These are phyloP conservation scores for Orientallactaga sibirica DNA, from an alignment of 2,797 vertebrate species.

Conservation along the genomic window DNA sequence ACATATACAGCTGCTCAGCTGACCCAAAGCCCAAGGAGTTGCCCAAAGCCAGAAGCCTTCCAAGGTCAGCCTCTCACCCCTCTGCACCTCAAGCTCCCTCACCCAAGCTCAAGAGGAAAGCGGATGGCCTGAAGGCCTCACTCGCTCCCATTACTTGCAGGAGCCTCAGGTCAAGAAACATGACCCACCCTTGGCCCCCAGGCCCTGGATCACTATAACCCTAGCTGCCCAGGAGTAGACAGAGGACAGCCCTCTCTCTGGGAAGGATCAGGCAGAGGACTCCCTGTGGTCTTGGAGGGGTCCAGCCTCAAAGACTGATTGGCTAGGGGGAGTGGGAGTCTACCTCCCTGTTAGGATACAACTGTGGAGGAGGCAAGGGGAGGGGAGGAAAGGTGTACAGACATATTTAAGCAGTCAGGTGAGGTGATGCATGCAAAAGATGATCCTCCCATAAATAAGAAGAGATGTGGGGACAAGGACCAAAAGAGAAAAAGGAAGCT, in stretches of 20 bases:
- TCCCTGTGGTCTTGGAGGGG: background rate
- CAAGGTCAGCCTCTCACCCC: fast-evolving
- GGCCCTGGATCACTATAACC: background rate
- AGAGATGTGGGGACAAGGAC: background rate
- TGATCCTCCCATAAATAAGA: background rate
- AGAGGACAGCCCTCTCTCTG: background rate
- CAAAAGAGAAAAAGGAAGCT: background rate
- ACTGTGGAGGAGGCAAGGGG: background rate
- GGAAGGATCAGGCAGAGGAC: background rate
- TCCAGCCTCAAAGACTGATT: background rate
- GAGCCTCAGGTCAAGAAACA: background rate
- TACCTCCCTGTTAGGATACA: background rate
- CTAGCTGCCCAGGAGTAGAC: background rate
- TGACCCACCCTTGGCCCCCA: background rate
- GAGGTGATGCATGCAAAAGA: background rate
- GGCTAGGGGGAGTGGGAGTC: background rate
- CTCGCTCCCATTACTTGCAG: background rate
- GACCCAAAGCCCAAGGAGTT: background rate
- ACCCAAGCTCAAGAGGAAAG: background rate
- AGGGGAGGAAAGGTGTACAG: background rate
- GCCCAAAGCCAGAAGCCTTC: background rate
- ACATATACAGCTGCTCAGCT: background rate
- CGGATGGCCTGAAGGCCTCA: background rate
- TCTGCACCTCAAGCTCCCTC: background rate
- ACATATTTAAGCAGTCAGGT: background rate